Evolutionary conservation across 2,888 invertebrate species (phyloP).

Genomic region (Callosobruchus maculatus): DNA sequence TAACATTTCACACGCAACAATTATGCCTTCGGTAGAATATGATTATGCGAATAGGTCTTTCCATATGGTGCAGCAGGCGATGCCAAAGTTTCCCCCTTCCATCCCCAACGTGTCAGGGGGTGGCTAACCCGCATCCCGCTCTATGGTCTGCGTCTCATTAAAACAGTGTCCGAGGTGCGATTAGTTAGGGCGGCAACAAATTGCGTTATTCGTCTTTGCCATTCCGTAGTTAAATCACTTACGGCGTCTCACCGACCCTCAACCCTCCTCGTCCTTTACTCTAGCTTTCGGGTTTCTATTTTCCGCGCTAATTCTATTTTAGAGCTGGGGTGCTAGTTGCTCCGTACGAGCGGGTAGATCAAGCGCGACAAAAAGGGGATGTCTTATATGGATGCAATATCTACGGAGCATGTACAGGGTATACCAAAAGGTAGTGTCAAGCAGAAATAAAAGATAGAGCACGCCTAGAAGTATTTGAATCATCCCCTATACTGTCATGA

Average conservation of each 20-base stretch:
- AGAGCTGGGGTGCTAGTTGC: background rate
- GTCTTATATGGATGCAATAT: background rate
- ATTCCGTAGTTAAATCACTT: constrained; percentile 37
- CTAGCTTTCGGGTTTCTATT: background rate
- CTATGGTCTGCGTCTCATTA: constrained; percentile 50
- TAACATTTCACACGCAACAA: too few species aligned
- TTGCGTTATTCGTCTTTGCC: constrained; percentile 53
- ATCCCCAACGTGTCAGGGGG: background rate
- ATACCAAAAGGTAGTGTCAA: too few species aligned
- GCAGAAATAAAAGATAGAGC: too few species aligned
- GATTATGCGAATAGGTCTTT: too few species aligned
- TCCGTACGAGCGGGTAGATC: background rate
- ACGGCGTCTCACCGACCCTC: constrained; percentile 8
- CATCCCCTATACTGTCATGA: too few species aligned
- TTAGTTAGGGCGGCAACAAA: constrained; percentile 50
- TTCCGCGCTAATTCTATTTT: background rate
- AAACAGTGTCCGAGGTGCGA: constrained; percentile 52
- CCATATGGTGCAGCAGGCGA: too few species aligned
- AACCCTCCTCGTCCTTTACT: background rate
- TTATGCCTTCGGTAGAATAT: too few species aligned
- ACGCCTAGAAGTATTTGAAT: too few species aligned
- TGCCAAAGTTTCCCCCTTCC: background rate
- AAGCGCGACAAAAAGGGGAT: background rate
- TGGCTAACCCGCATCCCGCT: constrained; percentile 16
- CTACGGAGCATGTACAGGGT: too few species aligned